These are phyloP conservation scores for Varanus komodoensis DNA, from an alignment of 2,113 vertebrate genomes.

Conservation along the genomic window DNA sequence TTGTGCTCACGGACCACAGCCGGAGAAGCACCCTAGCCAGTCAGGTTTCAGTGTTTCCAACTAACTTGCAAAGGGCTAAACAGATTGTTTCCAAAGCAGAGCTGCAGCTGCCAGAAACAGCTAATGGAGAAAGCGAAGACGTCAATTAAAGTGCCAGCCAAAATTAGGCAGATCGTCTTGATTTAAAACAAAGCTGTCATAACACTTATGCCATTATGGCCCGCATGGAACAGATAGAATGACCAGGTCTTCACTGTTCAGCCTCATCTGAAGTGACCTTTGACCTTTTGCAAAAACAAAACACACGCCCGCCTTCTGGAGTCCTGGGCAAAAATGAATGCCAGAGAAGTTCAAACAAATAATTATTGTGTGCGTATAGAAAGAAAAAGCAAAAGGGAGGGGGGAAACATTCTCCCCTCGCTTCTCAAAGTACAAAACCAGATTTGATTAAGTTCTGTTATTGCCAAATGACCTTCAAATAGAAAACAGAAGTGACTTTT, in stretches of 20 bases:
- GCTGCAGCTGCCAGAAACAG: conserved; percentile 49
- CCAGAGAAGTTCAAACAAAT: background rate
- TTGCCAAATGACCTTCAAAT: conserved; percentile 67
- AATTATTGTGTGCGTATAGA: background rate
- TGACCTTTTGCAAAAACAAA: conserved; percentile 27
- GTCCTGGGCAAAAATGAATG: conserved; percentile 8
- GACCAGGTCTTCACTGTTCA: background rate
- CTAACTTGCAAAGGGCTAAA: conserved; percentile 21
- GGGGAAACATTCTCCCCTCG: background rate
- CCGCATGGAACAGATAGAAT: conserved; percentile 19
- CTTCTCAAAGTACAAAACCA: conserved; percentile 48
- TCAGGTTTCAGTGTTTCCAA: background rate
- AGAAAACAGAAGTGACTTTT: conserved; percentile 63
- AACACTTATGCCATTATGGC: background rate
- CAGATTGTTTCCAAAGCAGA: conserved; percentile 15
- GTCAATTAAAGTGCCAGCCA: conserved; percentile 45
- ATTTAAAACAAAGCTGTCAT: conserved; percentile 50
- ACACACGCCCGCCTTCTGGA: background rate
- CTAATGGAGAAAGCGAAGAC: conserved; percentile 32
- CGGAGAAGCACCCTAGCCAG: background rate
- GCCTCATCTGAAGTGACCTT: background rate
- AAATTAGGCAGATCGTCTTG: conserved; percentile 41
- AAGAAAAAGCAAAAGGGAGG: conserved; percentile 1
- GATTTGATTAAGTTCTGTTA: conserved; percentile 51
- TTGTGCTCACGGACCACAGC: background rate